phyloP scores from a whole-genome alignment of 37 sponge, comb jelly and placozoan genomes.

The Halisarca cf. caerulea region DNA sequence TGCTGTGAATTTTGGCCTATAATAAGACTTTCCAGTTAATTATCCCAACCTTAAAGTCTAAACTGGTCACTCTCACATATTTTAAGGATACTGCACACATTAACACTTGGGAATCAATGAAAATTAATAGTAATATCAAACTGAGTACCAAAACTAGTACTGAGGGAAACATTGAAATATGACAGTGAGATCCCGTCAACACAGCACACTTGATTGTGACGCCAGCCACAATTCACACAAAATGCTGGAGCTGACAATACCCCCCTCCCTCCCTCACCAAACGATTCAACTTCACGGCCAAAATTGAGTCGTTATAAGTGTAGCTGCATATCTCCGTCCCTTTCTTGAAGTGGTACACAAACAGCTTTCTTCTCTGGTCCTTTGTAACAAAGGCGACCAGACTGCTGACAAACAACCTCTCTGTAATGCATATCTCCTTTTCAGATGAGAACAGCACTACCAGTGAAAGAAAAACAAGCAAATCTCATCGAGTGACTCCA shows the following conservation, averaged over 20 bases:
- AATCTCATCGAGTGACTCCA: no score
- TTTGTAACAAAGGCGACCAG: conserved; percentile 92
- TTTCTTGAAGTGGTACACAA: conserved; percentile 98
- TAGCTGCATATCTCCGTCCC: conserved; percentile 99
- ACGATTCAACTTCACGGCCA: conserved; percentile 93
- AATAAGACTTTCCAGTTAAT: no score
- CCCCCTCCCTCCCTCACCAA: conserved; percentile 46
- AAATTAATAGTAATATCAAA: no score
- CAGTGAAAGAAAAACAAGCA: no score
- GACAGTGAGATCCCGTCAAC: neutral
- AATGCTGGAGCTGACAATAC: neutral
- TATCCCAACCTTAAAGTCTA: no score
- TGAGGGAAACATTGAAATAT: neutral
- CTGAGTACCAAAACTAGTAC: no score
- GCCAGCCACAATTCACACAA: neutral
- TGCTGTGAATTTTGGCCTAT: no score
- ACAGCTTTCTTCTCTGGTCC: conserved; percentile 84
- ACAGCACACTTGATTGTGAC: neutral
- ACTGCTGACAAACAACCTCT: conserved; percentile 94
- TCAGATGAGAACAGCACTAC: conserved; percentile 68
- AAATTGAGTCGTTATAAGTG: conserved; percentile 93
- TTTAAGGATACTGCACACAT: no score
- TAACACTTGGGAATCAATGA: no score
- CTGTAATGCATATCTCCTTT: conserved; percentile 88
- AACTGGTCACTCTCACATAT: no score